Evolutionary conservation across 1,140 invertebrate species (phyloP).

Genomic region (Dinoponera quadriceps): DNA sequence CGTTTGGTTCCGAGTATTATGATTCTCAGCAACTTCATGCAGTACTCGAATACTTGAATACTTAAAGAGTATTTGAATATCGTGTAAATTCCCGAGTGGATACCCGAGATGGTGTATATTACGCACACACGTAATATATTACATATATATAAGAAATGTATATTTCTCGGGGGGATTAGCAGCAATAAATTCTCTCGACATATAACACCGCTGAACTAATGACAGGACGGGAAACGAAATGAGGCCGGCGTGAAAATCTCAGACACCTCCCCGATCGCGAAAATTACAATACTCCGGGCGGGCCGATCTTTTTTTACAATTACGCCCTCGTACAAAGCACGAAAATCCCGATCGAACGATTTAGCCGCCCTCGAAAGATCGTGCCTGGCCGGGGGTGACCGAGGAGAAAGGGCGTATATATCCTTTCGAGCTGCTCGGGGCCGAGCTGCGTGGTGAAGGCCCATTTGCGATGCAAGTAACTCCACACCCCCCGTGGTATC

Average conservation of each 20-base stretch:
- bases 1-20: no score
- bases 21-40: no score
- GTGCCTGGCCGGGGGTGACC: constrained; percentile 39
- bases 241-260: constrained; percentile 26
- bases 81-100: no score
- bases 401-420: constrained; percentile 65
- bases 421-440: constrained; percentile 58
- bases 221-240: background rate
- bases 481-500: constrained; percentile 71
- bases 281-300: constrained; percentile 34
- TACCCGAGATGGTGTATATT: no score
- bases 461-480: constrained; percentile 77
- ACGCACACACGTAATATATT: no score
- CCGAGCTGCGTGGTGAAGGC: constrained; percentile 74
- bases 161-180: background rate
- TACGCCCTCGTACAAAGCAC: constrained; percentile 16
- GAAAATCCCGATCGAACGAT: constrained; percentile 66
- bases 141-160: background rate
- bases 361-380: constrained; percentile 52
- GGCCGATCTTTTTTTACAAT: constrained; percentile 31
- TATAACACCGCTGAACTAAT: background rate
- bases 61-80: no score
- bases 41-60: no score
- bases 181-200: background rate
- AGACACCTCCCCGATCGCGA: background rate